Percentiles rank a stretch among this genome's conserved stretches.
Conservation (phyloP, 2,888 invertebrate genomes). For the Mythimna lalbum region DNA sequence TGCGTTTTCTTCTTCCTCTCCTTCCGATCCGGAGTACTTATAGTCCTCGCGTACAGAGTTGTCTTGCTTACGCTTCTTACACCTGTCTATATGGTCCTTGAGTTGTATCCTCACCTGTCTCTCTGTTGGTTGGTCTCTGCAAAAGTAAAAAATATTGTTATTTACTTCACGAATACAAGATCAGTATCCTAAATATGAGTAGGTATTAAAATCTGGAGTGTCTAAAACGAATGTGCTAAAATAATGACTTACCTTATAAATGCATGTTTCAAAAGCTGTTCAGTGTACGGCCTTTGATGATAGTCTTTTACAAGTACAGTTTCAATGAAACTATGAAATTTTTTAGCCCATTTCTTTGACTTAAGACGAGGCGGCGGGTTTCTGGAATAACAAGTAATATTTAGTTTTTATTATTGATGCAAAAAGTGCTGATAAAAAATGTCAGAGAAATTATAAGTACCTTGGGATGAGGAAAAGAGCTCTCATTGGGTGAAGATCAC, state of each 20-base stretch:
- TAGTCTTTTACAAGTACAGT: conserved; percentile 99
- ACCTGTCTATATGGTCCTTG: conserved; percentile 99
- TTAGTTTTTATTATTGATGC: background rate
- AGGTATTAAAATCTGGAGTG: too few species aligned
- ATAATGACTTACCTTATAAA: conserved; percentile 93
- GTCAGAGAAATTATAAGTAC: conserved; percentile 63
- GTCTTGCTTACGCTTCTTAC: conserved; percentile 98
- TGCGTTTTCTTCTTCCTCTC: conserved; percentile 98
- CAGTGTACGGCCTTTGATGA: conserved; percentile 99
- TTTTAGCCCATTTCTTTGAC: conserved; percentile 99
- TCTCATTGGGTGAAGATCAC: conserved; percentile 99
- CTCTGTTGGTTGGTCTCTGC: conserved; percentile 99
- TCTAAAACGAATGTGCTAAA: background rate
- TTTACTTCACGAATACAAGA: background rate
- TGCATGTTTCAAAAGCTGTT: conserved; percentile 98
- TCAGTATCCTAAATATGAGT: background rate
- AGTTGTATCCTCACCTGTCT: conserved; percentile 99
- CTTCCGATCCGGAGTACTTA: conserved; percentile 98
- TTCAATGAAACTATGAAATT: conserved; percentile 99
- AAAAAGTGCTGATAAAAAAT: background rate
- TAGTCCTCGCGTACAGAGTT: conserved; percentile 94
- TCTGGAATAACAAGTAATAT: conserved; percentile 80
- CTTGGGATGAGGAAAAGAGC: conserved; percentile 99
- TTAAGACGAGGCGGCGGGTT: conserved; percentile 99
- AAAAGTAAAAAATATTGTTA: conserved; percentile 23